Percentiles rank a stretch among this genome's conserved stretches.
Evolutionary conservation across 2,797 vertebrate species (phyloP).

Genomic region (Xiphophorus birchmanni): DNA sequence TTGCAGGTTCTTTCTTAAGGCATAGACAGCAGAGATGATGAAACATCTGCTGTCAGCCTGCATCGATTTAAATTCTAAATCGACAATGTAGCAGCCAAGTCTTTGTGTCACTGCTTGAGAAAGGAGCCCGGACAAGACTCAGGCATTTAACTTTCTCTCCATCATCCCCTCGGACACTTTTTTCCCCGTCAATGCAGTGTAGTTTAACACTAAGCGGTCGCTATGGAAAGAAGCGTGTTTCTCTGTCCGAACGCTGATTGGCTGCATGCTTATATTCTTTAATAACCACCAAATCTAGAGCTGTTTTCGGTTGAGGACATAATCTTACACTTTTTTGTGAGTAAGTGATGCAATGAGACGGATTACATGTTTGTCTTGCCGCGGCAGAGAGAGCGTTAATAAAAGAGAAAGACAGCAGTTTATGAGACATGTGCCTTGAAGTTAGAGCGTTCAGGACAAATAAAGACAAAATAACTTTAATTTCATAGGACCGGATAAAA

Average conservation of each 20-base stretch:
- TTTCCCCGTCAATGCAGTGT: not conserved
- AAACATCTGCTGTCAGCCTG: conserved; percentile 23
- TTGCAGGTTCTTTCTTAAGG: conserved; percentile 2
- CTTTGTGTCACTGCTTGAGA: conserved; percentile 17
- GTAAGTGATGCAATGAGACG: conserved; percentile 39
- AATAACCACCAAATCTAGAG: conserved; percentile 23
- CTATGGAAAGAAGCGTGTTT: conserved; percentile 53
- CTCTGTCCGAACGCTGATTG: conserved; percentile 67
- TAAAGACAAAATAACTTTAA: not conserved
- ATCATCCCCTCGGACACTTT: conserved; percentile 43
- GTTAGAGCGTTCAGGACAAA: conserved; percentile 18
- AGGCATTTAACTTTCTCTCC: conserved; percentile 27
- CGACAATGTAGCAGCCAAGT: conserved; percentile 7
- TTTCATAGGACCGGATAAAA: conserved; percentile 4
- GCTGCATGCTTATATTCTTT: conserved; percentile 41
- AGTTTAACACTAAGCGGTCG: not conserved
- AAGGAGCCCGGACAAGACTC: not conserved
- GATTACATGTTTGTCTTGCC: conserved; percentile 44
- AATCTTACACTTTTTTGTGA: conserved; percentile 39
- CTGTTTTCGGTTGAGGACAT: not conserved
- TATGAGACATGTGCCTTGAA: conserved; percentile 40
- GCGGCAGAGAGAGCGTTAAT: conserved; percentile 38
- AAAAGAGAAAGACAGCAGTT: conserved; percentile 44
- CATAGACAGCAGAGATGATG: not conserved
- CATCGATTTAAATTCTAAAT: conserved; percentile 22